phyloP scores from a whole-genome alignment of 2,797 vertebrate genomes.

The Lutjanus campechanus region DNA sequence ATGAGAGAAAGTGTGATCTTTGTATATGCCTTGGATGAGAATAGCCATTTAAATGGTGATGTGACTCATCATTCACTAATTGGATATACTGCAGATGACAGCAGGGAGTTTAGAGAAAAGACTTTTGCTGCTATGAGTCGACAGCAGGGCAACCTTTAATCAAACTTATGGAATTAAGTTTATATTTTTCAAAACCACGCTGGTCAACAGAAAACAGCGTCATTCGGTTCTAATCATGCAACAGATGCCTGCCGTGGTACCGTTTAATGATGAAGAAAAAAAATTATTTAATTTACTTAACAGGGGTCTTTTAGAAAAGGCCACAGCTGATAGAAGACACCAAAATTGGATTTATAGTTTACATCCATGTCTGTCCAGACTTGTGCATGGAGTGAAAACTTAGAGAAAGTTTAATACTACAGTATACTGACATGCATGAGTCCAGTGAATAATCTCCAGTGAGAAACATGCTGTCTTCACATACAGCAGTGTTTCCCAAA shows the following conservation, averaged over 20 bases:
- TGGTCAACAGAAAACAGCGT: not conserved
- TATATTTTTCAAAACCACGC: not conserved
- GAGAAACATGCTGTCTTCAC: too few species aligned
- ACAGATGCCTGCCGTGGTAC: not conserved
- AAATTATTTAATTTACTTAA: not conserved
- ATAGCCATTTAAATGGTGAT: conserved; percentile 34
- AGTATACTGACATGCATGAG: too few species aligned
- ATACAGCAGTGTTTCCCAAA: too few species aligned
- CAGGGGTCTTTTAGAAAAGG: not conserved
- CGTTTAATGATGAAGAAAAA: not conserved
- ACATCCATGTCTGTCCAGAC: too few species aligned
- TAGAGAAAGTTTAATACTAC: too few species aligned
- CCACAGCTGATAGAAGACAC: too few species aligned
- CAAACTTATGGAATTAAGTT: not conserved
- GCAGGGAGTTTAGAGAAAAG: conserved; percentile 10
- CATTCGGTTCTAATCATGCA: conserved; percentile 1
- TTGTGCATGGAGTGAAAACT: too few species aligned
- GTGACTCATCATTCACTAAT: conserved; percentile 32
- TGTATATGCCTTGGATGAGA: conserved; percentile 29
- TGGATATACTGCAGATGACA: conserved; percentile 26
- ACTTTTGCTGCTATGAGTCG: not conserved
- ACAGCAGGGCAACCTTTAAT: conserved; percentile 5
- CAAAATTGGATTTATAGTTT: not conserved
- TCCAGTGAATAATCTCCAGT: too few species aligned
- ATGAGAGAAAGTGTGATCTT: conserved; percentile 44